Evolutionary conservation across 2,888 invertebrate genomes (phyloP).

Genomic region (Cerastis leucographa): DNA sequence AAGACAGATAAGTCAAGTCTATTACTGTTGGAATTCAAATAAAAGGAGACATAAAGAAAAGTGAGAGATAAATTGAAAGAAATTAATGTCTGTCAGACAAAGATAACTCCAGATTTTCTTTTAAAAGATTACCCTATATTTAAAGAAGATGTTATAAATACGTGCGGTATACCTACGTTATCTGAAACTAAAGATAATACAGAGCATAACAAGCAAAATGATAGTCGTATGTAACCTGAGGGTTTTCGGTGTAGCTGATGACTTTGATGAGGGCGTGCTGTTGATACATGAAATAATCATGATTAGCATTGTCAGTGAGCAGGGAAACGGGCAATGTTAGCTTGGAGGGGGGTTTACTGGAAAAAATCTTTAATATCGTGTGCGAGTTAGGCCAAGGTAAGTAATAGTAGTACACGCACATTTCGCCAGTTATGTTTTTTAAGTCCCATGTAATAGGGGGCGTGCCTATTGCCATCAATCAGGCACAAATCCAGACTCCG

Average conservation of each 20-base stretch:
- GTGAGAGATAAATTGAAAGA: background rate
- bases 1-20: background rate
- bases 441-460: too few species aligned
- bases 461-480: too few species aligned
- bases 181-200: constrained; percentile 50
- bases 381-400: too few species aligned
- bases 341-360: background rate
- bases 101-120: background rate
- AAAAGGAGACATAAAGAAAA: background rate
- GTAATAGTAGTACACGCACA: too few species aligned
- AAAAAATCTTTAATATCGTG: too few species aligned
- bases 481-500: too few species aligned
- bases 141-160: background rate
- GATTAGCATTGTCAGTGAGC: constrained; percentile 75
- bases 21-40: background rate
- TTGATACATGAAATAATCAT: constrained; percentile 87
- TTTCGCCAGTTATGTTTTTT: too few species aligned
- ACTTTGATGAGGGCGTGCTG: constrained; percentile 90
- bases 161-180: constrained; percentile 39
- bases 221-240: constrained; percentile 86
- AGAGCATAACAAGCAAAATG: constrained; percentile 75
- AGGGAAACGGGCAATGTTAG: constrained; percentile 59
- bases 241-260: constrained; percentile 90
- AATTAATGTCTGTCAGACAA: background rate
- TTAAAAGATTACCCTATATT: background rate